Evolutionary conservation across 2,888 invertebrate species (phyloP), one percentile per base, ranked within the genome.

Genomic region (Epirrhoe tristata): DNA sequence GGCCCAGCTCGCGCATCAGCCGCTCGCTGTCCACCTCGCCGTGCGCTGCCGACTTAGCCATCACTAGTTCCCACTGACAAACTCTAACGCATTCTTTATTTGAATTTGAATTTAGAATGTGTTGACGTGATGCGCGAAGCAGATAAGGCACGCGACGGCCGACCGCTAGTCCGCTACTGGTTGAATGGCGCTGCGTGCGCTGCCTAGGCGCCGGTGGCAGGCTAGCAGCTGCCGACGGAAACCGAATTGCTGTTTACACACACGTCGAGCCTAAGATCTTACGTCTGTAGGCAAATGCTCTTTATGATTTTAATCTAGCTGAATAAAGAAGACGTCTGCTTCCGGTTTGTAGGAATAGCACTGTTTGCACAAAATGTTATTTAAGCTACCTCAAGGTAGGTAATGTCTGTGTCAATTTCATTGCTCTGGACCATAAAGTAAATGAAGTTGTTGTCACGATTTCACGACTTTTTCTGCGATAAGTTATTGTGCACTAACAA

Each of bases 1-100:
- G 91, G 8, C 93, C 93, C 79, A 93, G 72, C 81, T 92, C 89
- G 63, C 66, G 68, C 90, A 93, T 86, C 79, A 93, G 76, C n/a
- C 69, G 79, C 67, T 92, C 92, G 36, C 81, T 80, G 76, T 90
- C 88, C 73, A 91, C 81, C 0, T 74, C 80, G 8, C 73, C 69
- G 62, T 53, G 51, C 73, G 34, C 59, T 67, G 14, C 66, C 72
- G 0, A 56, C 56, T 74, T 78, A 14, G 74, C 70, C 75, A 75
- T 77, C 59, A 24, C 46, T 8, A 1, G 2, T 16, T 1, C 32
- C 14, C 8, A 2, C 14, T 4, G 32, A n/a, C 36, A 5, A 31
- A n/a, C 39, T 3, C 51, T 39, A 43, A 39, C 46, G 17, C 34
- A 48, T 61, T 34, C 60, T 53, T 43, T 53, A 31, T 50, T 31